phyloP scores from a whole-genome alignment of 2,888 invertebrate genomes.

The Icerya purchasi region DNA sequence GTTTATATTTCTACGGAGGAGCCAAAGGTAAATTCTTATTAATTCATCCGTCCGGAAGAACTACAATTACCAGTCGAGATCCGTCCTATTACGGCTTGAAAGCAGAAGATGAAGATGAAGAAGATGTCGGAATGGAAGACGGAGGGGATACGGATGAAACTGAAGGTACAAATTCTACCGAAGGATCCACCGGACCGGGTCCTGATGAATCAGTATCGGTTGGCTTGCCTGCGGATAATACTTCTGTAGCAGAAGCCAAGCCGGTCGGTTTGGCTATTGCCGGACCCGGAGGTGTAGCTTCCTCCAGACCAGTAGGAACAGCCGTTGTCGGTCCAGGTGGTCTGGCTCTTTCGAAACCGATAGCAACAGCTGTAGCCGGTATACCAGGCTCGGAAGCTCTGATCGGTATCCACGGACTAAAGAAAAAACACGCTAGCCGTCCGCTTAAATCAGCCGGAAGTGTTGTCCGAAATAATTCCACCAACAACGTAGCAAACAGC shows the following conservation, averaged over 20 bases:
- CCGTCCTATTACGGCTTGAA: conserved; percentile 14
- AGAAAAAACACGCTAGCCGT: conserved; percentile 25
- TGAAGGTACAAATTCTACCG: conserved; percentile 19
- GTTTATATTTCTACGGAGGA: conserved; percentile 46
- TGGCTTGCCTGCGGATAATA: conserved; percentile 34
- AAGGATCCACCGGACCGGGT: conserved; percentile 16
- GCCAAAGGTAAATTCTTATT: conserved; percentile 39
- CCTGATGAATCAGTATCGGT: conserved; percentile 27
- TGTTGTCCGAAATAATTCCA: too few species aligned
- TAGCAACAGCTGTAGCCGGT: conserved; percentile 54
- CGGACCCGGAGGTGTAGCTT: conserved; percentile 39
- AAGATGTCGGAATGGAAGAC: conserved; percentile 20
- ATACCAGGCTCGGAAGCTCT: conserved; percentile 24
- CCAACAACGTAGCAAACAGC: too few species aligned
- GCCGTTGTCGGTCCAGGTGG: conserved; percentile 48
- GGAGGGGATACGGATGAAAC: conserved; percentile 20
- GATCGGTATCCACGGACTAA: conserved; percentile 14
- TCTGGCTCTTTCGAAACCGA: conserved; percentile 43
- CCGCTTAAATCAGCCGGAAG: conserved; percentile 25
- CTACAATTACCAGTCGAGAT: conserved; percentile 16
- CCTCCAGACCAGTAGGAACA: conserved; percentile 45
- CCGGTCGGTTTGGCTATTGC: conserved; percentile 35
- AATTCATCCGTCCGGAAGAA: conserved; percentile 19
- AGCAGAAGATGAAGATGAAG: conserved; percentile 18
- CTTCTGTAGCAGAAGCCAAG: conserved; percentile 50